Percentiles rank a stretch among this genome's conserved stretches.
Evolutionary conservation across 2,113 vertebrate genomes (phyloP).

Genomic region (Catharus bicknelli): DNA sequence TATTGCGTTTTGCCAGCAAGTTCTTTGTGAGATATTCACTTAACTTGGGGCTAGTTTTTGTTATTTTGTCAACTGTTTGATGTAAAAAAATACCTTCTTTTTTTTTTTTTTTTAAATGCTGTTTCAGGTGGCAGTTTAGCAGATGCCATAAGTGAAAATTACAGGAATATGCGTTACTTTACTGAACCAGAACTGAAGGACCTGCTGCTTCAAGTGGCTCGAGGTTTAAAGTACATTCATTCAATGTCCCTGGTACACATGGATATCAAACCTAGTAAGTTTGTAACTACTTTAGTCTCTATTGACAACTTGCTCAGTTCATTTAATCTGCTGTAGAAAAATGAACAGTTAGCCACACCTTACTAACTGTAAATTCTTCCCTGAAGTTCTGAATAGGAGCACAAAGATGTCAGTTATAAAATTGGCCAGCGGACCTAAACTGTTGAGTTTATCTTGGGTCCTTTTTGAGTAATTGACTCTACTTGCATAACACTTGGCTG

Average conservation of each 20-base stretch:
- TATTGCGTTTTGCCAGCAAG: neutral
- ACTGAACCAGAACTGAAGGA: constrained; percentile 91
- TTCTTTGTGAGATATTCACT: neutral
- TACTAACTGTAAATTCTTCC: constrained; percentile 46
- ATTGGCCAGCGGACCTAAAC: constrained; percentile 13
- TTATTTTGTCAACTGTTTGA: neutral
- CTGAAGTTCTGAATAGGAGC: neutral
- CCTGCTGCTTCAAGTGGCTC: constrained; percentile 89
- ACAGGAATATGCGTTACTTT: constrained; percentile 84
- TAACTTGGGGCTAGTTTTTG: neutral
- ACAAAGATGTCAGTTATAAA: constrained; percentile 40
- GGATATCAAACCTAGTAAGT: constrained; percentile 99
- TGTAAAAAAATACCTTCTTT: neutral
- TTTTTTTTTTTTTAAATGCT: neutral
- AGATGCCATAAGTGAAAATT: constrained; percentile 91
- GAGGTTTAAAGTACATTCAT: constrained; percentile 95
- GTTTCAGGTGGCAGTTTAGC: constrained; percentile 88
- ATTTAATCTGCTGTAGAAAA: constrained; percentile 22
- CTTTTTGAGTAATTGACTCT: constrained; percentile 28
- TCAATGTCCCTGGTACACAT: constrained; percentile 96
- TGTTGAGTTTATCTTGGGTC: constrained; percentile 48
- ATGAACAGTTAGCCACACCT: constrained; percentile 36
- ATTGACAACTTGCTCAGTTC: neutral
- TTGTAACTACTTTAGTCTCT: neutral
- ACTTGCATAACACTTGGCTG: constrained; percentile 41